Evolutionary conservation across 2,113 vertebrate species (phyloP), one percentile per base, ranked within the genome.

Genomic region (Sander lucioperca): DNA sequence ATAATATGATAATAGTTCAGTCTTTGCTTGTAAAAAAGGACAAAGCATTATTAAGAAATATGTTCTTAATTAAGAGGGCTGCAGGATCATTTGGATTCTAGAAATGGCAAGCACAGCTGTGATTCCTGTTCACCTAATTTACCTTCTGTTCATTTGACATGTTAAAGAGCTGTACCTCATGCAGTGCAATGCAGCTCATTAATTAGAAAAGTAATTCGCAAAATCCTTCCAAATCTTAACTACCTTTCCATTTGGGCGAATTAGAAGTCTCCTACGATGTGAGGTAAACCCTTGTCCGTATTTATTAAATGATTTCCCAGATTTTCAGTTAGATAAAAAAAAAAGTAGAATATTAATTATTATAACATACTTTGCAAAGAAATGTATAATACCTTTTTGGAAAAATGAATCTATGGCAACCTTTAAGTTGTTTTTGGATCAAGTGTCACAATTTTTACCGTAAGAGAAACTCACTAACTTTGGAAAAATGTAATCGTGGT

Each of bases 151-250:
- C n/a, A 39, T 27, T 63, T 0, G 3, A 27, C 47, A 65, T 33
- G 56, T 19, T 21, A 5, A 45, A 21, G 51, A 43, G 43, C 61
- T 72, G 56, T 50, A 57, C 48, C 45, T 77, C 66, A 77, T 36
- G 71, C 51, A 33, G 6, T 33, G 58, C 23, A 80, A 66, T 50
- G 64, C 19, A 59, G 53, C 58, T 77, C 10, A 48, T 65, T n/a
- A 23, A 81, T 65, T 39, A 43, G 9, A 58, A 73, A 54, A 61
- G 39, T 27, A 9, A 57, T 27, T 53, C 67, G 57, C 62, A 77
- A 73, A 76, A 63, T 63, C 56, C 3, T 25, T 73, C 61, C 21
- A 45, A 72, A 76, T 50, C n/a, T 10, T 45, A 80, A 62, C n/a
- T 47, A 61, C n/a, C 33, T 53, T 57, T 36, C 30, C 48, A 53